A percentile compares a stretch with the other conserved stretches of the same genome.
Conservation (phyloP, 2,888 invertebrate species). For the Lasioglossum marginatum region DNA sequence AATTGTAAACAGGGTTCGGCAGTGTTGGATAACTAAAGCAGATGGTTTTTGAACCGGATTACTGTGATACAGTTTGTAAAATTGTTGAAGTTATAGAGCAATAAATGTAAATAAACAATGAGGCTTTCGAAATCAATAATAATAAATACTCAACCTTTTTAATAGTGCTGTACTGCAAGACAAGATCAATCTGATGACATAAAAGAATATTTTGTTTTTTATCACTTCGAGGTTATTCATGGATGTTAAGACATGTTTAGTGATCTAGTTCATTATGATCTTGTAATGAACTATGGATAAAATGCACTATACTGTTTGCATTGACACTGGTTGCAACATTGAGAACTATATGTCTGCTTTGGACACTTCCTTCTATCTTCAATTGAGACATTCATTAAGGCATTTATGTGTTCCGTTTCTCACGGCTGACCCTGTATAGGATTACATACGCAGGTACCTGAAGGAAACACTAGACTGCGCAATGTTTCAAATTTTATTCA, state of each 20-base stretch:
- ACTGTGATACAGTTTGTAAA: neutral
- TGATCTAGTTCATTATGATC: neutral
- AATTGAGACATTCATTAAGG: neutral
- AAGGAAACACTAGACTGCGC: constrained; percentile 15
- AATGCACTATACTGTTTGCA: neutral
- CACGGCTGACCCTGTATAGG: neutral
- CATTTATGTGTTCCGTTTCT: constrained; percentile 2
- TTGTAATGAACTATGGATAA: neutral
- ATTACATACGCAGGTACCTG: constrained; percentile 3
- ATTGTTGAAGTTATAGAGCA: neutral
- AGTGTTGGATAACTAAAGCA: neutral
- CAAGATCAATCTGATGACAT: neutral
- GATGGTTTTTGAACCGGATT: neutral
- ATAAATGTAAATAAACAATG: neutral
- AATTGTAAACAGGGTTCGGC: neutral
- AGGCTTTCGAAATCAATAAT: neutral
- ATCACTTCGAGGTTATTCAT: neutral
- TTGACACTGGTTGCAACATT: neutral
- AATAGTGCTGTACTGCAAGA: neutral
- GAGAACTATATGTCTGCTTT: neutral
- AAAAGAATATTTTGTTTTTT: neutral
- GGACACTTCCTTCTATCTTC: neutral
- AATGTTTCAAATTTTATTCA: constrained; percentile 11
- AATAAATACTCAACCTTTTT: neutral
- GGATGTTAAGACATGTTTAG: neutral